Conservation (phyloP, 2,797 vertebrate genomes). For the Sphenopsis melanotis region DNA sequence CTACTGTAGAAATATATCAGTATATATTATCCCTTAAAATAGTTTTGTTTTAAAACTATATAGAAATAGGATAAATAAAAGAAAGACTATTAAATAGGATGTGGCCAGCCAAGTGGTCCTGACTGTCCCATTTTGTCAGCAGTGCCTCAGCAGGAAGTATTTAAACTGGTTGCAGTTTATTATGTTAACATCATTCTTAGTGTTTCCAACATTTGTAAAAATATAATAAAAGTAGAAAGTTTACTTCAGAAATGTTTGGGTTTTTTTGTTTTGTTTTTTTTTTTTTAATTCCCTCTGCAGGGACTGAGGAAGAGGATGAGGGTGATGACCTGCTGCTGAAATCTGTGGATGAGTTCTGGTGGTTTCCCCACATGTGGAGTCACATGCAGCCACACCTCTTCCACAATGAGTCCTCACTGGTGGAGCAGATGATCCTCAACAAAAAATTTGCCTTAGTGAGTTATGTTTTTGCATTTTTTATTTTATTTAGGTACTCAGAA, state of each 20-base stretch:
- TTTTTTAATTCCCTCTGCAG: conserved; percentile 8
- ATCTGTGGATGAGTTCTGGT: conserved; percentile 91
- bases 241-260: not conserved
- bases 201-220: not conserved
- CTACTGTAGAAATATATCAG: not conserved
- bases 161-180: not conserved
- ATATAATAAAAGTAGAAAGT: not conserved
- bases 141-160: not conserved
- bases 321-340: conserved; percentile 89
- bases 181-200: not conserved
- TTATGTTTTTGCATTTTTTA: not conserved
- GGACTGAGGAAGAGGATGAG: conserved; percentile 88
- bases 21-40: not conserved
- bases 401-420: conserved; percentile 89
- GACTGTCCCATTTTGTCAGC: not conserved
- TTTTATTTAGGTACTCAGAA: not conserved
- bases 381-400: conserved; percentile 96
- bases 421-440: conserved; percentile 95
- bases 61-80: not conserved
- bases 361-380: conserved; percentile 97
- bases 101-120: not conserved
- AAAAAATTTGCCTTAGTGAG: conserved; percentile 93
- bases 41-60: not conserved
- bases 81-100: not conserved
- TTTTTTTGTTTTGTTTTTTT: not conserved